Base-by-base conservation (phyloP, 1,140 invertebrate species). In the Phenacoccus solenopsis region DNA sequence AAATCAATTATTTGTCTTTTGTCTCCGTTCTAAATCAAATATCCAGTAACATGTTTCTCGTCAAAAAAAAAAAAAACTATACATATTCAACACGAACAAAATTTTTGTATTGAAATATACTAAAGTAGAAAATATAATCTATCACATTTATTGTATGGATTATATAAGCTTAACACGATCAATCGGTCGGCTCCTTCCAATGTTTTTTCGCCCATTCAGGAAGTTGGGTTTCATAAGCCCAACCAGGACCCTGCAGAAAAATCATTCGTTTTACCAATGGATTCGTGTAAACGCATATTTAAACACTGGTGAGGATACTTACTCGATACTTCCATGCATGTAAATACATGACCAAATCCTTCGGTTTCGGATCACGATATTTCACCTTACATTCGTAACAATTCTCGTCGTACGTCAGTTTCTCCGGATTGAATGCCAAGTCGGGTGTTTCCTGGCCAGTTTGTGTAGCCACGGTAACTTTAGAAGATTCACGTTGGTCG, bases 321-420 rank as follows among this genome's bases (percentile, higher is more conserved):
- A 76, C 75, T 70, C 72, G 70, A 56, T 75, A 77, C 38, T 76
- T 76, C 74, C 93, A 91, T 20, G 94, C 94, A 80, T 98, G 95
- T 16, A 98, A 83, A 79, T 94, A 97, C 91, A 98, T 96, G 70
- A 96, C 87, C 20, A 98, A 82, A 78, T 97, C 91, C 72, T 88
- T 86, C 0, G 92, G 90, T 70, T 90, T 88, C 0, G 95, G 94
- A 78, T 98, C 94, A 70, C 89, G 82, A 80, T 93, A 96, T 68
- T 90, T 84, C 13, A 93, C 88, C 78, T 91, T 91, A 79, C 95
- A 98, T 78, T 96, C 91, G 77, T 91, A 90, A 81, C 95, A 98
- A 76, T 94, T 88, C 1, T 88, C 86, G 76, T 96, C 93, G 1
- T 87, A 81, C 0, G 87, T 87, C 78, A 92, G 84, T 78, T 89